Base-by-base conservation (phyloP, 2,888 invertebrate genomes). In the Rotaria sp. region DNA sequence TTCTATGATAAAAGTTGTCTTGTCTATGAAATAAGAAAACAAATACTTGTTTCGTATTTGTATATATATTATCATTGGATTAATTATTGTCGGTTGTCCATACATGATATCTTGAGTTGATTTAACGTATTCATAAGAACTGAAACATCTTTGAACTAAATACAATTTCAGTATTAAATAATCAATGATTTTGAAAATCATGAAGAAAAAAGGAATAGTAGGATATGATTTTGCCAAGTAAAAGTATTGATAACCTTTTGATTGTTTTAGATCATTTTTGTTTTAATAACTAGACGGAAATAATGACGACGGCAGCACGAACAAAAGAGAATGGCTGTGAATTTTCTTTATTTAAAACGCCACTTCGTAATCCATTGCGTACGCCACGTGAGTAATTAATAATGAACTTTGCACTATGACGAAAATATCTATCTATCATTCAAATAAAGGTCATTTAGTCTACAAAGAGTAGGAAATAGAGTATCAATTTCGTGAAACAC, bases 291-390 rank as follows among this genome's bases (percentile, higher is more conserved):
- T 67, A 15, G 15, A 21, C 11, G 30, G 4, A 30, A 67, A 67
- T 18, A 30, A 30, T 30, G 67, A 67, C 35, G 35, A 80, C 45
- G 45, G 75, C 75, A 45, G n/a, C 80, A 80, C 38, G 80, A 80
- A 45, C 80, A 5, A 80, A 80, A 80, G 80, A 80, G 15, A 80
- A 80, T 80, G n/a, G 80, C 8, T 24, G n/a, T 45, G 45, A 80
- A 45, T 45, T 80, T 80, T 10, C 41, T 80, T n/a, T 80, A 45
- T 80, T 80, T n/a, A 45, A 80, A 80, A 80, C 45, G 21, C 75
- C 75, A 75, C 41, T 41, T 41, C 75, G 75, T 41, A 75, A 38
- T 41, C 41, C 75, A 75, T 24, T 75, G 11, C 75, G 75, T 24
- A 75, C 75, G 11, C 80, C 45, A 41, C 4, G 67, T 67, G 8